Base-by-base conservation (phyloP, 2,113 vertebrate species). In the Takifugu bimaculatus region DNA sequence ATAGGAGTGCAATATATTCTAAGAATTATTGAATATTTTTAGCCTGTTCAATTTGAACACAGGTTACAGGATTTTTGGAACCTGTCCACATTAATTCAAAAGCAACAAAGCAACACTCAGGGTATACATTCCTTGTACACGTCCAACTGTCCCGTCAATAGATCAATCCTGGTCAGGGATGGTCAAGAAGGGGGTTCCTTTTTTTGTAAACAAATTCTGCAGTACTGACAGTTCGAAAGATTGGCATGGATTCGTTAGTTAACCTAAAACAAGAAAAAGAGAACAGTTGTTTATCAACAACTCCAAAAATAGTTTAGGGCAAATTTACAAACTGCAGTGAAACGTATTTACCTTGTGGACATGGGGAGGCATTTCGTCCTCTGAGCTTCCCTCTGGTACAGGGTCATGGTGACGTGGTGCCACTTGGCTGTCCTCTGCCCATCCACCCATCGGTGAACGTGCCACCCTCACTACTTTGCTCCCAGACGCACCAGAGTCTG, bases 351-450 rank as follows among this genome's bases (percentile, higher is more conserved):
- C 95, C 93, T 95, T 96, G 77, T 97, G 95, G 68, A 94, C 90
- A 70, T 94, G 93, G 4, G 95, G 96, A 2, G 97, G 95, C 63
- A 96, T 87, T 69, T 99, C 94, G 0, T 99, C 95, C 63, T 98
- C 97, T 0, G 93, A 94, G 60, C 92, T 93, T 86, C 98, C 97
- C 85, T 98, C 96, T 1, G 94, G 94, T 51, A 98, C 92, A 0
- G 95, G 86, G 61, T 93, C 94, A 1, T 94, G 94, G 58, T 93
- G 93, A 66, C 91, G 89, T 0, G 69, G 54, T 47, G 82, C 87
- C 4, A 88, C 73, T 74, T 92, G 93, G 44, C 87, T 88, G 0
- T 95, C 93, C 76, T 98, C 95, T 6, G 94, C 93, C 97, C 97
- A 99, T 1, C 96, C 96, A 50, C 96, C 97, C 75, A 98, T 92